Base-by-base conservation (phyloP, 1,140 invertebrate genomes). In the Mycetomoellerius zeteki region DNA sequence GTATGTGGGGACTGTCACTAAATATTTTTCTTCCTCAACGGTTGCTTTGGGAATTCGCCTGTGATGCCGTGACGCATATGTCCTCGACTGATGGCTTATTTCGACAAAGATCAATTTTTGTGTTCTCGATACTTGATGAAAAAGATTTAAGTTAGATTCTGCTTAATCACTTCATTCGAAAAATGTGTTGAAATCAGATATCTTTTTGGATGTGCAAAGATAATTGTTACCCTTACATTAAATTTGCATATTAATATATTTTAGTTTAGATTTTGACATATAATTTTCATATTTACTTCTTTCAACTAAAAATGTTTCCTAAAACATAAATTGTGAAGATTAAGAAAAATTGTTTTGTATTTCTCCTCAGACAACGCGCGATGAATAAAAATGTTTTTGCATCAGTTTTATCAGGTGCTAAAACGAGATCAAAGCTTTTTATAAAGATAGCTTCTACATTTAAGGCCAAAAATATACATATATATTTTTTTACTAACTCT, bases 1-100 rank as follows among this genome's bases (percentile, higher is more conserved):
- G 85, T 86, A 86, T 69, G 58, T 54, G 52, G 92, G 91, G 92
- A 60, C 92, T 94, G 94, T 95, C 95, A 95, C 93, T 93, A 94
- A 95, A 94, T 95, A 95, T 95, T 95, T 94, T 94, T 95, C 93
- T 94, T 93, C 85, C 90, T 90, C 91, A 93, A 94, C 94, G 90
- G 89, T 85, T 89, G 86, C 89, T 81, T 75, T 92, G 94, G 92
- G 93, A 94, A 93, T 93, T 93, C 73, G 88, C 27, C 58, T 76
- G 86, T 89, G 80, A 60, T 84, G 75, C 47, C 52, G 37, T 62
- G 21, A 19, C 64, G 84, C 78, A 72, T 80, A 80, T 85, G 86
- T 84, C 75, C 58, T 60, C 21, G 14, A 80, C 75, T 43, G 71
- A 37, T 12, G 54, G 64, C 16, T 75, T 56, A 65, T 30, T 64